Conservation (phyloP, 2,888 invertebrate genomes). For the Thymelicus lineola region DNA sequence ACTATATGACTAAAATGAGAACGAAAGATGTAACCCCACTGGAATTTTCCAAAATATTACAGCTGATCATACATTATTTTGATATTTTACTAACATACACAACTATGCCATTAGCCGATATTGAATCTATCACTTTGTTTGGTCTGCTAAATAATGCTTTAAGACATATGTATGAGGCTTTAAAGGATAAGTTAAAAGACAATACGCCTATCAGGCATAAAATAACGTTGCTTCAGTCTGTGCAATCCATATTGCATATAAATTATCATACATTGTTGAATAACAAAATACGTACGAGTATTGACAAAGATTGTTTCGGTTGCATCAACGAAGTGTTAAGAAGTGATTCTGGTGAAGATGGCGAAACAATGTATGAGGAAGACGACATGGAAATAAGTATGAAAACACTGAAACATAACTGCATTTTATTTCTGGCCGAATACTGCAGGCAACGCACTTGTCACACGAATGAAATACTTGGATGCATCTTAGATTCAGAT, state of each 20-base stretch:
- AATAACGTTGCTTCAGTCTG: slow-evolving; percentile 53
- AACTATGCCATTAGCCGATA: slow-evolving; percentile 49
- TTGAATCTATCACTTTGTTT: slow-evolving; percentile 52
- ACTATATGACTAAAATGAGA: slow-evolving; percentile 44
- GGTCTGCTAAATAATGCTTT: slow-evolving; percentile 51
- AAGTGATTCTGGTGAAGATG: slow-evolving; percentile 52
- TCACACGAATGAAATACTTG: slow-evolving; percentile 66
- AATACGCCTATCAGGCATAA: slow-evolving; percentile 55
- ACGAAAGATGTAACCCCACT: slow-evolving; percentile 48
- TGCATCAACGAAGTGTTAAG: slow-evolving; percentile 63
- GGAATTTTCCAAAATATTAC: slow-evolving; percentile 55
- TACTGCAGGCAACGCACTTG: slow-evolving; percentile 63
- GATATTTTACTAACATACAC: slow-evolving; percentile 56
- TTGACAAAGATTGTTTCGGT: slow-evolving; percentile 64
- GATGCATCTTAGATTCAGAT: slow-evolving; percentile 65
- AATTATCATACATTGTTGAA: slow-evolving; percentile 57
- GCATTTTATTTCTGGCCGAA: slow-evolving; percentile 64
- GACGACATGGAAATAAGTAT: slow-evolving; percentile 63
- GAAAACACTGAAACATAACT: slow-evolving; percentile 62
- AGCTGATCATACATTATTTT: slow-evolving; percentile 55
- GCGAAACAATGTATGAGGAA: slow-evolving; percentile 56
- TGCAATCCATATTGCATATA: slow-evolving; percentile 56
- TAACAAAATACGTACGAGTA: slow-evolving; percentile 52
- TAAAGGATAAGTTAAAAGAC: slow-evolving; percentile 55
- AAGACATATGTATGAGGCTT: slow-evolving; percentile 50